A percentile compares a stretch with the other conserved stretches of the same genome.
These are phyloP conservation scores for Limnephilus rhombicus DNA, from an alignment of 2,888 invertebrate species.

Conservation along the genomic window DNA sequence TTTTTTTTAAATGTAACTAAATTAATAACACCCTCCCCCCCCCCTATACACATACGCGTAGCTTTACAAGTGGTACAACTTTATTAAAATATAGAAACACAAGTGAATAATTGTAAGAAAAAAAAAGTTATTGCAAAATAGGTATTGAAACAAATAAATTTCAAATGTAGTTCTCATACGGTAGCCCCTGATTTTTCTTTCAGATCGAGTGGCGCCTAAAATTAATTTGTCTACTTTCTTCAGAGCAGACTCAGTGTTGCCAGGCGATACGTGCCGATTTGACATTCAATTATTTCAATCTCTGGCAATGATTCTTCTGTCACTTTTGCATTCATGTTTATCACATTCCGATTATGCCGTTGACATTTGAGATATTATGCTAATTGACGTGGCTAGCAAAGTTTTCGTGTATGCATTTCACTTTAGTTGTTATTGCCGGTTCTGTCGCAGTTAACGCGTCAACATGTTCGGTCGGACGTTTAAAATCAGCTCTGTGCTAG, in stretches of 20 bases:
- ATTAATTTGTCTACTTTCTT: not conserved
- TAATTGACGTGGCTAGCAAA: constrained; percentile 44
- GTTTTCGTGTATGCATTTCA: constrained; percentile 19
- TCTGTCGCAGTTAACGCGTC: constrained; percentile 16
- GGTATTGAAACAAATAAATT: not conserved
- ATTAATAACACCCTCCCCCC: too few species aligned
- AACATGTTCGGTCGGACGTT: constrained; percentile 60
- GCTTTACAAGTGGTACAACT: too few species aligned
- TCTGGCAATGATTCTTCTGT: constrained; percentile 30
- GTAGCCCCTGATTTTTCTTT: not conserved
- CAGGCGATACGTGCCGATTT: not conserved
- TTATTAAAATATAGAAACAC: too few species aligned
- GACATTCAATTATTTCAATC: not conserved
- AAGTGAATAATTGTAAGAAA: too few species aligned
- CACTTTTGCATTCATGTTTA: constrained; percentile 39
- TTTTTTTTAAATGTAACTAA: too few species aligned
- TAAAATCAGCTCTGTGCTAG: constrained; percentile 57
- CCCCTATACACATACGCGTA: too few species aligned
- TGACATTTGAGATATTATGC: constrained; percentile 38
- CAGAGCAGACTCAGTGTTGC: not conserved
- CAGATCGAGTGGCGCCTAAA: not conserved
- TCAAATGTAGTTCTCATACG: not conserved
- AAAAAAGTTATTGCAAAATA: not conserved
- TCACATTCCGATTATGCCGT: constrained; percentile 33
- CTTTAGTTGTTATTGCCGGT: not conserved